Evolutionary conservation across 2,888 invertebrate species (phyloP).

Genomic region (Keiferia lycopersicella): DNA sequence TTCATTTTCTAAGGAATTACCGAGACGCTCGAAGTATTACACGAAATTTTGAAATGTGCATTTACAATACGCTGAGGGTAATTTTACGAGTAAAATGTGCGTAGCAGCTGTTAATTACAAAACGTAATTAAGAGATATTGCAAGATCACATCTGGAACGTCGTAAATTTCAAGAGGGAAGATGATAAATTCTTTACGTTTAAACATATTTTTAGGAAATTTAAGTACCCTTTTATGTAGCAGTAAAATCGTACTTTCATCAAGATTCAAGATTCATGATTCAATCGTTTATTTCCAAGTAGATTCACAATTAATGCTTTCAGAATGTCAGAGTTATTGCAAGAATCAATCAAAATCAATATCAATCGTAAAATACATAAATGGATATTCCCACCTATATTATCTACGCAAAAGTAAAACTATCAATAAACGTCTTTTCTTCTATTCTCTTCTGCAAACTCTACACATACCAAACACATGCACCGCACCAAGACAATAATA

Average conservation of each 20-base stretch:
- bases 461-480: constrained; percentile 4
- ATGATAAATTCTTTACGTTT: neutral
- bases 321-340: too few species aligned
- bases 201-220: too few species aligned
- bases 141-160: neutral
- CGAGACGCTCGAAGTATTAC: constrained; percentile 62
- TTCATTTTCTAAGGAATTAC: constrained; percentile 70
- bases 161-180: constrained; percentile 1
- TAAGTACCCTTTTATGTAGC: too few species aligned
- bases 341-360: too few species aligned
- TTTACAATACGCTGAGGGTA: constrained; percentile 21
- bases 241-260: too few species aligned
- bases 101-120: constrained; percentile 19
- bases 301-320: too few species aligned
- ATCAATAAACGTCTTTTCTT: too few species aligned
- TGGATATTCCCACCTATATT: too few species aligned
- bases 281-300: too few species aligned
- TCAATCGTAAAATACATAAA: too few species aligned
- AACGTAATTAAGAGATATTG: constrained; percentile 9
- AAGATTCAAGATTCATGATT: too few species aligned
- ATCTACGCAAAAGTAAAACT: too few species aligned
- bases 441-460: neutral
- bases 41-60: constrained; percentile 48
- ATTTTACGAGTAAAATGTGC: constrained; percentile 17
- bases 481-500: constrained; percentile 33